Evolutionary conservation across 2,113 vertebrate genomes (phyloP).

Genomic region (Corythaeola cristata): DNA sequence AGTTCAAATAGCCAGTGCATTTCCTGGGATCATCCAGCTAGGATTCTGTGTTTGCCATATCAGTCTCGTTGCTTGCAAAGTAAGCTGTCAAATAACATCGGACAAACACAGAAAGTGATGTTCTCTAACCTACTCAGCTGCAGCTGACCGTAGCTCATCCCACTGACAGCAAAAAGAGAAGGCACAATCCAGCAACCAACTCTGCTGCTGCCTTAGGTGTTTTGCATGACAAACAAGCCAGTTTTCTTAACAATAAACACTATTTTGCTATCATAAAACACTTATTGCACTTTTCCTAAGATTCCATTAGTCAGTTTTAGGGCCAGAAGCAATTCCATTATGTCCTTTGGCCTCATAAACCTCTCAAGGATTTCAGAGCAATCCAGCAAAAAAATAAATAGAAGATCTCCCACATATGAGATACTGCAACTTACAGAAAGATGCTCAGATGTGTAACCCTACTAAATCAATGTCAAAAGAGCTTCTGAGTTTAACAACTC

Average conservation of each 20-base stretch:
- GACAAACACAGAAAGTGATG: not conserved
- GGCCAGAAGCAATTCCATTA: not conserved
- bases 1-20: not conserved
- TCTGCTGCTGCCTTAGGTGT: not conserved
- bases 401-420: not conserved
- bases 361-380: not conserved
- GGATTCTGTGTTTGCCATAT: not conserved
- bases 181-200: not conserved
- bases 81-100: not conserved
- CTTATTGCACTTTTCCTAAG: not conserved
- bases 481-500: not conserved
- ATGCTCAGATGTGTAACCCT: not conserved
- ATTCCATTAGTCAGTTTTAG: not conserved
- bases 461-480: not conserved
- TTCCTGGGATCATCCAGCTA: not conserved
- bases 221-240: not conserved
- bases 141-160: not conserved
- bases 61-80: not conserved
- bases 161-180: not conserved
- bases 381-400: not conserved
- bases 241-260: not conserved
- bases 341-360: not conserved
- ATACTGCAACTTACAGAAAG: not conserved
- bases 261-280: not conserved
- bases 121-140: not conserved